These are phyloP conservation scores for Calephelis nemesis DNA, from an alignment of 1,140 invertebrate genomes.

Conservation along the genomic window DNA sequence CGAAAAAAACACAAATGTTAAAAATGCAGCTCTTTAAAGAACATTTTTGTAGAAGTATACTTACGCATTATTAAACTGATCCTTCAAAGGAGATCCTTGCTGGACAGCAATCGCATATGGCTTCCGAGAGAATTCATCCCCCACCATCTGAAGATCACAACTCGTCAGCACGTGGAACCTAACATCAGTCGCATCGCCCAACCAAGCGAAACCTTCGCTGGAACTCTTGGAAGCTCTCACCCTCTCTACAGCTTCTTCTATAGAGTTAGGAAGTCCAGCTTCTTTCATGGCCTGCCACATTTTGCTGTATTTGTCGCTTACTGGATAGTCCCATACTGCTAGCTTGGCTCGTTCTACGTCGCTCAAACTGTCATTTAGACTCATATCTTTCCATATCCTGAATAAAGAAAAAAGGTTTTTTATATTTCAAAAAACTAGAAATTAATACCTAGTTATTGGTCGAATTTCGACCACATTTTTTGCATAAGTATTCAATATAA, in stretches of 20 bases:
- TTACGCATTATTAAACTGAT: constrained; percentile 94
- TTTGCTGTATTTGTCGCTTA: constrained; percentile 98
- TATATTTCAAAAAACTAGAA: background rate
- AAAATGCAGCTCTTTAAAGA: no score
- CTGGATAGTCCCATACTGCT: constrained; percentile 99
- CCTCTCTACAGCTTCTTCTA: constrained; percentile 88
- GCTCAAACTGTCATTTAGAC: constrained; percentile 93
- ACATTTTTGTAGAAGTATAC: constrained; percentile 41
- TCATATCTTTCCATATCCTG: constrained; percentile 99
- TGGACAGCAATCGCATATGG: constrained; percentile 98
- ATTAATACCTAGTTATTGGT: no score
- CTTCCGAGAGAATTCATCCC: constrained; percentile 97
- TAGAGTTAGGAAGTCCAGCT: constrained; percentile 86
- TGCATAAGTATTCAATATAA: no score
- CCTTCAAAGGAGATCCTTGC: constrained; percentile 95
- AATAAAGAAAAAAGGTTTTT: background rate
- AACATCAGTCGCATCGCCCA: constrained; percentile 96
- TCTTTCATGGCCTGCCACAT: constrained; percentile 99
- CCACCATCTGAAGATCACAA: constrained; percentile 94
- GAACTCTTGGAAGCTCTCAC: constrained; percentile 87
- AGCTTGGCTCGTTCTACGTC: constrained; percentile 94
- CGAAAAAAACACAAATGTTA: no score
- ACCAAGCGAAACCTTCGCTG: constrained; percentile 94
- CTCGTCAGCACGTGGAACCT: constrained; percentile 91
- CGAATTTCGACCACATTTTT: no score